phyloP scores from a whole-genome alignment of 2,888 invertebrate genomes.

The Allygus modestus region DNA sequence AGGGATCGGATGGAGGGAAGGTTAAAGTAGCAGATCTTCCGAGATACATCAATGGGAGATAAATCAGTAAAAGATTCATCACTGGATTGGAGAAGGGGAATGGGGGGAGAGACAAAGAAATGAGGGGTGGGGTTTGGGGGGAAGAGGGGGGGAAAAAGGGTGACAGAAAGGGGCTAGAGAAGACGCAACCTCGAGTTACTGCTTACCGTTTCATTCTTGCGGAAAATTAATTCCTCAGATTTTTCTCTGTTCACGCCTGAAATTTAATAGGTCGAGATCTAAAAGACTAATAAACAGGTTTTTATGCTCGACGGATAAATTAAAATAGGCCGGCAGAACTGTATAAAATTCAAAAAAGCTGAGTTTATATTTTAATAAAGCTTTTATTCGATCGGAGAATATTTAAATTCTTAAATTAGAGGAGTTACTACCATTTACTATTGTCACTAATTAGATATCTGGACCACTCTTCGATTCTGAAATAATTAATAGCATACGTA shows the following conservation, averaged over 20 bases:
- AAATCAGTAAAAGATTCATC: slow-evolving; percentile 38
- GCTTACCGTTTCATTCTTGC: not conserved
- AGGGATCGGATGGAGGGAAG: not conserved
- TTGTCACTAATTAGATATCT: too few relatives aligned
- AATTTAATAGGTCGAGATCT: too few relatives aligned
- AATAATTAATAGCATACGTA: too few relatives aligned
- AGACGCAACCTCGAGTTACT: not conserved
- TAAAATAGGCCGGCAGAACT: too few relatives aligned
- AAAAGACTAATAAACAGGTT: too few relatives aligned
- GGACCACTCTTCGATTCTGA: too few relatives aligned
- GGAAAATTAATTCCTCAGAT: not conserved
- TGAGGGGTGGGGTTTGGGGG: not conserved
- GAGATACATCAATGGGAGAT: slow-evolving; percentile 9
- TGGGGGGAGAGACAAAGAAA: slow-evolving; percentile 4
- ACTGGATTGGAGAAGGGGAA: slow-evolving; percentile 17
- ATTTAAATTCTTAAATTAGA: too few relatives aligned
- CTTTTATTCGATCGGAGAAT: too few relatives aligned
- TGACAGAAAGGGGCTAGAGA: slow-evolving; percentile 18
- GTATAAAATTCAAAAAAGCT: too few relatives aligned
- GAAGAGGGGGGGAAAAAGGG: slow-evolving; percentile 15
- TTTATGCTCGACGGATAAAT: too few relatives aligned
- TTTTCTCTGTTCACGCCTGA: not conserved
- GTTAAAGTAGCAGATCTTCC: not conserved
- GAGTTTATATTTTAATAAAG: too few relatives aligned
- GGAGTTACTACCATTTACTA: too few relatives aligned